phyloP scores from a whole-genome alignment of 2,888 invertebrate species.

The Epicampocera succincta region DNA sequence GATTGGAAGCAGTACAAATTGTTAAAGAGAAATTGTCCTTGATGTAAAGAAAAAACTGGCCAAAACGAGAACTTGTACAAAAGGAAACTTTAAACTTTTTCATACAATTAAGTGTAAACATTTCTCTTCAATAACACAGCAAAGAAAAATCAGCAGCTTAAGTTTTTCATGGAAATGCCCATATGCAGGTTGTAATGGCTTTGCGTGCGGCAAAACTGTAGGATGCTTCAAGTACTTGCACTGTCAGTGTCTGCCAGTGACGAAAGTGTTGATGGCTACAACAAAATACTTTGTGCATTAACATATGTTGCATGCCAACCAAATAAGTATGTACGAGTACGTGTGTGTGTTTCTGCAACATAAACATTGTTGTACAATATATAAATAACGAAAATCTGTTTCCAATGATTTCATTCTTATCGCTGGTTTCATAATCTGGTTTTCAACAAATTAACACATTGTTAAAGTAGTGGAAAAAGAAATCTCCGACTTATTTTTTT shows the following conservation, averaged over 20 bases:
- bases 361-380: conserved; percentile 13
- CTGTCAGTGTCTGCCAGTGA: conserved; percentile 31
- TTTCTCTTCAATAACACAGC: no score
- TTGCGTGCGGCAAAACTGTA: not conserved
- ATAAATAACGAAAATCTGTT: not conserved
- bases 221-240: conserved; percentile 17
- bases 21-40: no score
- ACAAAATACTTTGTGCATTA: conserved; percentile 21
- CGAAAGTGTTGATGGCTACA: conserved; percentile 62
- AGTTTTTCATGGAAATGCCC: no score
- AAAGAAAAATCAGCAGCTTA: no score
- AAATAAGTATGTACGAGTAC: not conserved
- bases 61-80: no score
- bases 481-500: not conserved
- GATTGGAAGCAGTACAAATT: no score
- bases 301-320: conserved; percentile 43
- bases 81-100: no score
- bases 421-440: conserved; percentile 23
- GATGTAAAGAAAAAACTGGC: no score
- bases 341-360: conserved; percentile 2
- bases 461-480: not conserved
- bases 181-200: no score
- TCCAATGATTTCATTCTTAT: conserved; percentile 24
- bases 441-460: conserved; percentile 47
- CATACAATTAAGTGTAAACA: no score